phyloP scores from a whole-genome alignment of 1,140 invertebrate species.

The Lamellibrachia luymesi region DNA sequence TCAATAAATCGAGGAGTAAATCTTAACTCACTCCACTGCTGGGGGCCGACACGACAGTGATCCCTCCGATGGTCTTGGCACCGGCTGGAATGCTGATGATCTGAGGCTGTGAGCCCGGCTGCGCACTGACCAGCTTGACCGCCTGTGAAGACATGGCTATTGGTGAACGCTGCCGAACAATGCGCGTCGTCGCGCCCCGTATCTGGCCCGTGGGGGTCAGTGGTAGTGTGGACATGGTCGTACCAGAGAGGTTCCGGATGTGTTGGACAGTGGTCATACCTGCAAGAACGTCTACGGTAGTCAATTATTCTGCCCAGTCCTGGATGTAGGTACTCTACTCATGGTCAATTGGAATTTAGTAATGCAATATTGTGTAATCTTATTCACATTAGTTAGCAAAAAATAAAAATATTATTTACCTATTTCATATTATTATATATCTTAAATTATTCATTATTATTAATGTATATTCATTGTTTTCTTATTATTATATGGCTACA shows the following conservation, averaged over 20 bases:
- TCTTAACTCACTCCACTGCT: background rate
- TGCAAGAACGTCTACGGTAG: constrained; percentile 46
- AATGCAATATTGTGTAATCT: too few species aligned
- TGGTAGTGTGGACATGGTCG: constrained; percentile 24
- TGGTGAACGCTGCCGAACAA: constrained; percentile 15
- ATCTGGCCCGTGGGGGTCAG: constrained; percentile 2
- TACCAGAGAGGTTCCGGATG: constrained; percentile 51
- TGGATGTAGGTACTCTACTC: too few species aligned
- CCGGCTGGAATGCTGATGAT: constrained; percentile 33
- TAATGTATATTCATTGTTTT: too few species aligned
- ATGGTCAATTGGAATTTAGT: too few species aligned
- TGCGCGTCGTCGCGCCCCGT: constrained; percentile 1
- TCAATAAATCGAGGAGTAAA: background rate
- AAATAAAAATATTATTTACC: too few species aligned
- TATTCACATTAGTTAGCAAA: too few species aligned
- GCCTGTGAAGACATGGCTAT: constrained; percentile 29
- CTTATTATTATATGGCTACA: too few species aligned
- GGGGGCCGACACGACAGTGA: background rate
- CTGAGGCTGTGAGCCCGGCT: constrained; percentile 35
- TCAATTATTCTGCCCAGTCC: background rate
- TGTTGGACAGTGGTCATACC: constrained; percentile 71
- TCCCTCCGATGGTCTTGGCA: background rate
- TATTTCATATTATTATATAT: too few species aligned
- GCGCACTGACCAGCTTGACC: constrained; percentile 36
- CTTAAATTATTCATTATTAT: too few species aligned